These are phyloP conservation scores for Steromphala cineraria DNA, from an alignment of 2,888 invertebrate genomes.

Conservation along the genomic window DNA sequence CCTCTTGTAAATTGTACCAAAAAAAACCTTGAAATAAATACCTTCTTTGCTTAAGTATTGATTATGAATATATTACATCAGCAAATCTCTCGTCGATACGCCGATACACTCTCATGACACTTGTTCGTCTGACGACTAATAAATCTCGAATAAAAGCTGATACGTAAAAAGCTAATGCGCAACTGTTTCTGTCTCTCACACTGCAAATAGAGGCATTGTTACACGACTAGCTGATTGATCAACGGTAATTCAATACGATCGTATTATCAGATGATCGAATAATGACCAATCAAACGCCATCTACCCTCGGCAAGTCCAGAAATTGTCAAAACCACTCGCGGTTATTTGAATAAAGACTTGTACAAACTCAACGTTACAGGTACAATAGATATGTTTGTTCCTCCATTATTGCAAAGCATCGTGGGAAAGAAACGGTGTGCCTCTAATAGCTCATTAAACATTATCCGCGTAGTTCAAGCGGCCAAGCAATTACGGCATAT, in stretches of 20 bases:
- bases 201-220: not conserved
- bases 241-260: not conserved
- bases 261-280: not conserved
- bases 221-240: not conserved
- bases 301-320: not conserved
- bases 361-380: not conserved
- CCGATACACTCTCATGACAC: not conserved
- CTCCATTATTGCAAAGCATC: not conserved
- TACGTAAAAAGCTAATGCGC: not conserved
- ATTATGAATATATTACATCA: not conserved
- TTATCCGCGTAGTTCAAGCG: not conserved
- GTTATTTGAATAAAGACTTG: not conserved
- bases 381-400: not conserved
- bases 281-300: not conserved
- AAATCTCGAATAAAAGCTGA: not conserved
- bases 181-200: not conserved
- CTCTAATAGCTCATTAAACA: not conserved
- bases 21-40: too few species aligned
- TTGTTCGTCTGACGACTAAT: not conserved
- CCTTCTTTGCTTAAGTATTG: not conserved
- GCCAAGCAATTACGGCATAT: not conserved
- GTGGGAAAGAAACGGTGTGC: not conserved
- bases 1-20: too few species aligned
- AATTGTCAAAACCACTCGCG: not conserved
- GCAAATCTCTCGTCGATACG: not conserved